These are phyloP conservation scores for Anniella stebbinsi DNA, from an alignment of 2,797 vertebrate species.

Conservation along the genomic window DNA sequence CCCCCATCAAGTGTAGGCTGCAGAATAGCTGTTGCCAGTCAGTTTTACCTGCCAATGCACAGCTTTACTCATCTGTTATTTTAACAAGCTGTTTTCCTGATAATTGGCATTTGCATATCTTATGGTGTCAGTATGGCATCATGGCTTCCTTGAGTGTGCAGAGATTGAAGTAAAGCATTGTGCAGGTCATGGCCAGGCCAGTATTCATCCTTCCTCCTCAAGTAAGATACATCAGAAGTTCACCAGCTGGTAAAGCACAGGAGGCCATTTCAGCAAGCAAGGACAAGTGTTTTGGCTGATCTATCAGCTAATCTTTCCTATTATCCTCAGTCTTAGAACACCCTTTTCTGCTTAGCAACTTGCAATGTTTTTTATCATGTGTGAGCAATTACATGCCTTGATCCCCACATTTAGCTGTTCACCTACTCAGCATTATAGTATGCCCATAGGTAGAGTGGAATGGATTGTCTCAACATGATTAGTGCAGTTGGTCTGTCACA, in stretches of 20 bases:
- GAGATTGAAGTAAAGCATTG: background rate
- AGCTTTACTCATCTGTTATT: constrained; percentile 50
- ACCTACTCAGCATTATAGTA: background rate
- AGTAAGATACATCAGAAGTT: background rate
- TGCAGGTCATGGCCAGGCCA: background rate
- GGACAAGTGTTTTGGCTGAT: background rate
- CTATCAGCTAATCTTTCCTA: background rate
- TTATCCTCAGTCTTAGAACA: background rate
- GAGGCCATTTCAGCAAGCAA: background rate
- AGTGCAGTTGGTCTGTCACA: background rate
- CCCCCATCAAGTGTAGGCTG: constrained; percentile 48
- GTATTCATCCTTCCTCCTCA: background rate
- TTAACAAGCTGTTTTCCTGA: constrained; percentile 40
- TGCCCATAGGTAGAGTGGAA: background rate
- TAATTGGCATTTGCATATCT: constrained; percentile 56
- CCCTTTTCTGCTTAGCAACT: background rate
- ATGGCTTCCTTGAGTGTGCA: background rate
- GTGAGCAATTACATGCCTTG: constrained; percentile 14
- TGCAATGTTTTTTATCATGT: background rate
- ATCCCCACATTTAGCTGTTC: background rate
- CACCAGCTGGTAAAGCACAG: background rate
- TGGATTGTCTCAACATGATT: background rate
- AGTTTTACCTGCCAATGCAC: constrained; percentile 47
- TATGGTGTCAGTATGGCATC: constrained; percentile 11
- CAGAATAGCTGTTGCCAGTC: constrained; percentile 37